These are phyloP conservation scores for Pseudorasbora parva DNA, from an alignment of 2,113 vertebrate genomes.

Conservation along the genomic window DNA sequence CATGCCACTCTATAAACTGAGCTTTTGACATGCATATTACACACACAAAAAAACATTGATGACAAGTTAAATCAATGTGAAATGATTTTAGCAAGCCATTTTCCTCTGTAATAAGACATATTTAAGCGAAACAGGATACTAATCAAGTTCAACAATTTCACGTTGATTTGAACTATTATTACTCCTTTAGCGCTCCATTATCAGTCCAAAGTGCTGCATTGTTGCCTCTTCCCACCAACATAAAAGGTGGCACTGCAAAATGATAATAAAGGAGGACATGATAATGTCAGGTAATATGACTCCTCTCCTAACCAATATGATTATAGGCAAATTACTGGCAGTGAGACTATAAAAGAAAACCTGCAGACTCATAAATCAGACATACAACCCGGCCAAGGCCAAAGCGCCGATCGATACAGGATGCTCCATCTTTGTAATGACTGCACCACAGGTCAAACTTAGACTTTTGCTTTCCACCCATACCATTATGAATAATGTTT, in stretches of 20 bases:
- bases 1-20: not conserved
- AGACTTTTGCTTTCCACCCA: not conserved
- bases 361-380: slow-evolving; percentile 30
- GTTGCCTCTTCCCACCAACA: not conserved
- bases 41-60: not conserved
- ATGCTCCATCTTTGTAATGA: slow-evolving; percentile 9
- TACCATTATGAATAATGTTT: not conserved
- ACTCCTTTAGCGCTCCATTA: not conserved
- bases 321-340: slow-evolving; percentile 33
- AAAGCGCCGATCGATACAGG: not conserved
- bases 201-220: not conserved
- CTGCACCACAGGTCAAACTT: not conserved
- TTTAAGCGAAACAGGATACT: not conserved
- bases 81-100: not conserved
- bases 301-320: not conserved
- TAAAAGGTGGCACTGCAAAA: not conserved
- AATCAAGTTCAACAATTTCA: not conserved
- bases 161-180: not conserved
- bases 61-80: not conserved
- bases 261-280: not conserved
- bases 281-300: not conserved
- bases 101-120: not conserved
- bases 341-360: slow-evolving; percentile 18
- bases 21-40: not conserved
- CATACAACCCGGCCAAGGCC: slow-evolving; percentile 4